A percentile compares a stretch with the other conserved stretches of the same genome.
phyloP scores from a whole-genome alignment of 2,797 vertebrate genomes.

The Microctenopoma stevenorrisi region DNA sequence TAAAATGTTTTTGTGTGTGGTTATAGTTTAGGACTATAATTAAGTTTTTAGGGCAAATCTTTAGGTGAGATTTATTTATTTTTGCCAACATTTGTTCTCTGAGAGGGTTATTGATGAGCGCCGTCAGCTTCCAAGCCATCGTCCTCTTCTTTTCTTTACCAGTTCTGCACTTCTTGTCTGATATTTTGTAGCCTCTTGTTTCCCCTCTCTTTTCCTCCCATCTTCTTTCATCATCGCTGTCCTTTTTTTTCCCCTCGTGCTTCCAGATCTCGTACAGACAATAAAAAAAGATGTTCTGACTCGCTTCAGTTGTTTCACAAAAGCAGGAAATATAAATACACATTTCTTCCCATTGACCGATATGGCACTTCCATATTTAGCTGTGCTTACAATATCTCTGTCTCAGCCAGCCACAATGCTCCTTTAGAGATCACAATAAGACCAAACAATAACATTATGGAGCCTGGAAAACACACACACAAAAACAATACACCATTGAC shows the following conservation, averaged over 20 bases:
- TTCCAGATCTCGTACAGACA: constrained; percentile 35
- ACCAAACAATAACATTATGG: constrained; percentile 73
- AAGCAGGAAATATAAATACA: constrained; percentile 74
- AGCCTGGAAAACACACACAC: constrained; percentile 56
- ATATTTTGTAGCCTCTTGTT: constrained; percentile 35
- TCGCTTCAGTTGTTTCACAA: constrained; percentile 55
- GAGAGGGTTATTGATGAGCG: constrained; percentile 68
- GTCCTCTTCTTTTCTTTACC: constrained; percentile 38
- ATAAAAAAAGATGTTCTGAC: constrained; percentile 47
- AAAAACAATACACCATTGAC: constrained; percentile 76
- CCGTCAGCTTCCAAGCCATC: constrained; percentile 49
- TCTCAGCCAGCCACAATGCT: constrained; percentile 67
- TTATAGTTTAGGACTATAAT: constrained; percentile 68
- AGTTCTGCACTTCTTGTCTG: constrained; percentile 42
- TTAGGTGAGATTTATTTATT: constrained; percentile 52
- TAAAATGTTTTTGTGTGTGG: constrained; percentile 57
- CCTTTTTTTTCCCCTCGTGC: constrained; percentile 23
- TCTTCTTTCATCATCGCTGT: constrained; percentile 32
- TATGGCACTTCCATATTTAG: constrained; percentile 70
- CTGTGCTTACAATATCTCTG: constrained; percentile 67
- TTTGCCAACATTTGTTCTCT: constrained; percentile 47
- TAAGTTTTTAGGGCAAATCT: constrained; percentile 67
- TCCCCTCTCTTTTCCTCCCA: constrained; percentile 21
- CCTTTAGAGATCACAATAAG: constrained; percentile 72
- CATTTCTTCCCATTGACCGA: constrained; percentile 63